Evolutionary conservation across 2,113 vertebrate species (phyloP), one percentile per base, ranked within the genome.

Genomic region (Colinus virginianus): DNA sequence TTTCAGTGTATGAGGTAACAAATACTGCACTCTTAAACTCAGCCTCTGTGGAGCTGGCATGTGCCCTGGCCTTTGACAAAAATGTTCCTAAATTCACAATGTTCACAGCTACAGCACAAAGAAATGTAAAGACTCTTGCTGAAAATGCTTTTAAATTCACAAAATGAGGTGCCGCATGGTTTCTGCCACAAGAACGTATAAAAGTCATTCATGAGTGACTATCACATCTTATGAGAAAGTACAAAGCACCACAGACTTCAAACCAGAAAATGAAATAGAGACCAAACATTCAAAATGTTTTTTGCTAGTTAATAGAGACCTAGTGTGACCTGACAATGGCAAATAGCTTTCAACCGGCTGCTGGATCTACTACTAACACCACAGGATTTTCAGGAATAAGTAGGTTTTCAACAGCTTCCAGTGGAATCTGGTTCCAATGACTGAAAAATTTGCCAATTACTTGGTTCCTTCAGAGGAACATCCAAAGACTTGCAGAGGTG

Each of bases 81-180:
- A 72, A 45, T 21, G 46, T 40, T 86, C 75, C 70, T 93, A 86
- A 96, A 96, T 64, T 90, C 67, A 81, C 43, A 72, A 12, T n/a
- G 68, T 83, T 96, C 95, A 92, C 46, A 91, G 76, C 64, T 64
- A 38, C 30, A 26, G 59, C 67, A 88, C 30, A 88, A 88, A 93
- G 92, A 95, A 92, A 71, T 56, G 36, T 61, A 90, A 90, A 53
- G 75, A 42, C 26, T 91, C 42, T 72, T 87, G 34, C 82, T 95
- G 94, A 49, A 95, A 85, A 87, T 32, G 49, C 59, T 94, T 96
- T 96, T 58, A 87, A 88, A 87, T 42, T 92, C 62, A 83, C 43
- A 90, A 78, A 96, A 62, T 8, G 40, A 87, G 76, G 76, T 53
- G 32, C 32, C 66, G 18, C 30, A 34, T 40, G 77, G 68, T 68